Conservation (phyloP, 2,888 invertebrate species). For the Hoplodrina blanda region DNA sequence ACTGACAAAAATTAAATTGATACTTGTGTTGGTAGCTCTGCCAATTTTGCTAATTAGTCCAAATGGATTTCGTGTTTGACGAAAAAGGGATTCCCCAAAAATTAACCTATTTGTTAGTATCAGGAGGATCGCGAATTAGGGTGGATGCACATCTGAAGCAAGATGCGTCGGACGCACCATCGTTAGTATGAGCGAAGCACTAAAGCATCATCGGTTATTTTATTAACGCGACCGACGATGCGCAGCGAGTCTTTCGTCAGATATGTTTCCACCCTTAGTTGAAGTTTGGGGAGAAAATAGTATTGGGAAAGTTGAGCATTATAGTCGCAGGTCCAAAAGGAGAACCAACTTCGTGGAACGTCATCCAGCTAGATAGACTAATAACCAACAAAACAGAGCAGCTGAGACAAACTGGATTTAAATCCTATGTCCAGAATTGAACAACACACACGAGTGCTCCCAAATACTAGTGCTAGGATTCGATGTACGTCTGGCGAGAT, state of each 20-base stretch:
- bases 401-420: background rate
- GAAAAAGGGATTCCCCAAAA: background rate
- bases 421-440: background rate
- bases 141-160: no score
- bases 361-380: background rate
- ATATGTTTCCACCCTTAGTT: background rate
- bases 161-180: no score
- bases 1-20: background rate
- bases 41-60: background rate
- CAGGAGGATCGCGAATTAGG: background rate
- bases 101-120: background rate
- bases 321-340: no score
- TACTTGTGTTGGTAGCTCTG: background rate
- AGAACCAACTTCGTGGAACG: no score
- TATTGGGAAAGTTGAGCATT: background rate
- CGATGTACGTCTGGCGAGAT: background rate
- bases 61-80: no score
- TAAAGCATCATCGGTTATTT: no score
- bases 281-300: background rate
- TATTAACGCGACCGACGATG: no score
- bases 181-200: no score
- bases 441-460: background rate
- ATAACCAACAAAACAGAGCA: background rate
- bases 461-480: background rate
- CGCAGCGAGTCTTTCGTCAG: no score